phyloP scores from a whole-genome alignment of 2,113 vertebrate genomes.

The Ciconia boyciana region DNA sequence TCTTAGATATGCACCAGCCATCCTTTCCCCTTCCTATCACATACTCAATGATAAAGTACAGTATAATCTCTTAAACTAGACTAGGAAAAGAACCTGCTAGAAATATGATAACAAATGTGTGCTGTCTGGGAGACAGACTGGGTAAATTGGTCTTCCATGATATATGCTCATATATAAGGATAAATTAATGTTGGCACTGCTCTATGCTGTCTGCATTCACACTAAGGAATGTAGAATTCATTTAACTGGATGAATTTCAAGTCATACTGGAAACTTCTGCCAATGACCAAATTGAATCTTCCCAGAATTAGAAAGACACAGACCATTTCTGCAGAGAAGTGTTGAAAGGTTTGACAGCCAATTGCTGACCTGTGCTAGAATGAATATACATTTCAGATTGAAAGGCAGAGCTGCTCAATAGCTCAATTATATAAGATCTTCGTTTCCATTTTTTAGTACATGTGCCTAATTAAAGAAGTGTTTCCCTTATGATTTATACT shows the following conservation, averaged over 20 bases:
- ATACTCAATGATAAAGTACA: not conserved
- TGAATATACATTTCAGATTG: not conserved
- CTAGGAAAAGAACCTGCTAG: not conserved
- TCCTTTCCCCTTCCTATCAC: not conserved
- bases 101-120: not conserved
- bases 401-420: not conserved
- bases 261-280: not conserved
- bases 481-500: not conserved
- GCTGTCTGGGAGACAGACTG: not conserved
- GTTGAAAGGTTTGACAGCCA: not conserved
- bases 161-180: not conserved
- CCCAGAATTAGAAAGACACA: not conserved
- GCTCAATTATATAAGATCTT: not conserved
- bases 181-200: constrained; percentile 1
- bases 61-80: not conserved
- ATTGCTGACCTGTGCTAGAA: not conserved
- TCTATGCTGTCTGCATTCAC: not conserved
- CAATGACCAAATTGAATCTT: not conserved
- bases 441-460: not conserved
- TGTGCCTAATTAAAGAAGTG: not conserved
- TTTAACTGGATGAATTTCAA: constrained; percentile 25
- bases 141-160: not conserved
- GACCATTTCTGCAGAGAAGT: not conserved
- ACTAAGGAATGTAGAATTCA: not conserved
- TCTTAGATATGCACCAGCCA: not conserved